Evolutionary conservation across 2,888 invertebrate genomes (phyloP).

Genomic region (Liposcelis brunnea): DNA sequence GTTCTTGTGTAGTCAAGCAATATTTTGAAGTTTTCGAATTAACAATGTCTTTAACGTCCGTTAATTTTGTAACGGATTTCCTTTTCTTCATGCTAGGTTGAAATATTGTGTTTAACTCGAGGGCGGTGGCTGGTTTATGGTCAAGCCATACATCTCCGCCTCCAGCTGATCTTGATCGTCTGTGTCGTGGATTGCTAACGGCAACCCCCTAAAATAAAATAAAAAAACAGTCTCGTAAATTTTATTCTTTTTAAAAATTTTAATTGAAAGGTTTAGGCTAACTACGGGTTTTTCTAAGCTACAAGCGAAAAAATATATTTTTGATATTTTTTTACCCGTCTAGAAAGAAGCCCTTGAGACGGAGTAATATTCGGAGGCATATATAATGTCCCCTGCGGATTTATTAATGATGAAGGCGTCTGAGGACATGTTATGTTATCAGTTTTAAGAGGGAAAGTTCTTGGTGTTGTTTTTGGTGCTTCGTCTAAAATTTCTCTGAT

Average conservation of each 20-base stretch:
- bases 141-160: slow-evolving; percentile 65
- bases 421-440: not conserved
- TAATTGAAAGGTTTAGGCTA: not conserved
- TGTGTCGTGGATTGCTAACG: slow-evolving; percentile 51
- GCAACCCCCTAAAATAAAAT: slow-evolving; percentile 42
- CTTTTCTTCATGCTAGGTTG: slow-evolving; percentile 70
- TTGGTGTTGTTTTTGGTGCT: slow-evolving; percentile 16
- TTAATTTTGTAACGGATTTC: slow-evolving; percentile 68
- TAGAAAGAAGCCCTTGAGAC: slow-evolving; percentile 14
- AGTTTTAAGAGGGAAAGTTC: slow-evolving; percentile 10
- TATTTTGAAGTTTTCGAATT: slow-evolving; percentile 65
- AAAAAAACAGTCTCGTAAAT: not conserved
- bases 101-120: slow-evolving; percentile 74
- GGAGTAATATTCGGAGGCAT: slow-evolving; percentile 21
- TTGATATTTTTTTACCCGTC: too few relatives aligned
- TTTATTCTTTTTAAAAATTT: not conserved
- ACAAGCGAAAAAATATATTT: too few relatives aligned
- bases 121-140: slow-evolving; percentile 62
- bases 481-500: slow-evolving; percentile 36
- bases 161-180: slow-evolving; percentile 67
- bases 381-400: too few relatives aligned
- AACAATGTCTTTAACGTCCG: slow-evolving; percentile 53
- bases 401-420: not conserved
- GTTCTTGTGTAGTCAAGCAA: slow-evolving; percentile 80
- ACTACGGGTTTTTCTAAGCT: too few relatives aligned